A percentile compares a stretch with the other conserved stretches of the same genome.
These are phyloP conservation scores for Patagioenas fasciata DNA, from an alignment of 2,113 vertebrate species.

Conservation along the genomic window DNA sequence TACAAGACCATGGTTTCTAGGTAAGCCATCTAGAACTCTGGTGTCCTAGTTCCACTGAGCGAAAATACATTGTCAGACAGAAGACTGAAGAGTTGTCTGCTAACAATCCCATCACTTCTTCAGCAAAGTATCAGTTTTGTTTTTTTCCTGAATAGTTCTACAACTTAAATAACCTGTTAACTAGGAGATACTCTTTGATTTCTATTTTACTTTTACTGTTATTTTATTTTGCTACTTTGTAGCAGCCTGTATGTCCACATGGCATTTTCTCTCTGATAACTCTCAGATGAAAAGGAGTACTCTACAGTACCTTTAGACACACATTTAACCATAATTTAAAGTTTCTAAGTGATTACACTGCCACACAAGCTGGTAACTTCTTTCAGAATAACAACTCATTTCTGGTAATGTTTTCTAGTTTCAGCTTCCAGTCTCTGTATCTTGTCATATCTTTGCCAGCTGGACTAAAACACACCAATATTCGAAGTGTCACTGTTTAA, in stretches of 20 bases:
- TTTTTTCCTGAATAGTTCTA: background rate
- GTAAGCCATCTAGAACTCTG: background rate
- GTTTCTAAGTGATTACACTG: background rate
- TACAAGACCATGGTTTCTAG: background rate
- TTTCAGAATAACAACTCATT: background rate
- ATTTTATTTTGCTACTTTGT: background rate
- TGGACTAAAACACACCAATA: background rate
- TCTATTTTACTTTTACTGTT: background rate
- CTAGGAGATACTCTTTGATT: background rate
- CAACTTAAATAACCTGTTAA: background rate
- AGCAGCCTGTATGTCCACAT: background rate
- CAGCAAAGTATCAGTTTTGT: background rate
- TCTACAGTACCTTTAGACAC: background rate
- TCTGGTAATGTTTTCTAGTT: background rate
- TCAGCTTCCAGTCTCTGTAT: background rate
- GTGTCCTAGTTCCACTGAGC: background rate
- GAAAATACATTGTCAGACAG: background rate
- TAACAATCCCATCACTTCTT: background rate
- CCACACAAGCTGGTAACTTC: background rate
- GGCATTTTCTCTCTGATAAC: background rate
- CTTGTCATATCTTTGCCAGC: background rate
- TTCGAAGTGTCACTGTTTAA: background rate
- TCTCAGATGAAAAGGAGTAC: background rate
- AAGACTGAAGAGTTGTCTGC: background rate
- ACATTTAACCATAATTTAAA: background rate